Conservation (phyloP, 2,888 invertebrate genomes). For the Sinodicranocentrus sp. region DNA sequence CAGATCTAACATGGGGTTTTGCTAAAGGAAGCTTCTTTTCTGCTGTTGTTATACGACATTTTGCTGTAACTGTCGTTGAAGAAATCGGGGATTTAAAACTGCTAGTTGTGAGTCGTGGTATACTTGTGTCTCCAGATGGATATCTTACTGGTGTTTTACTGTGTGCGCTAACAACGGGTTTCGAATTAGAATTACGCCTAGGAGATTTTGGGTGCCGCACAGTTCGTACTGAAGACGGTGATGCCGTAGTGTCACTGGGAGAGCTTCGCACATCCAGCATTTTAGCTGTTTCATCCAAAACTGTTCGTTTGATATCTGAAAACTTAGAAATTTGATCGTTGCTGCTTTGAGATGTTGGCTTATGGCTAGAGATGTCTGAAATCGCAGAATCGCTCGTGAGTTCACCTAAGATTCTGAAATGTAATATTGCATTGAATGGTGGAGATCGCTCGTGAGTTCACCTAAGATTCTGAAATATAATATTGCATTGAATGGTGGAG, state of each 20-base stretch:
- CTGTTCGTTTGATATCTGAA: conserved; percentile 1
- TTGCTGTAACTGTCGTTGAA: too few relatives aligned
- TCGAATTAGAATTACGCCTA: neutral
- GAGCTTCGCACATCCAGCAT: conserved; percentile 6
- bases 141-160: too few relatives aligned
- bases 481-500: neutral
- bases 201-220: conserved; percentile 45
- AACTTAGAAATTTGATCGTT: conserved; percentile 31
- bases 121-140: conserved; percentile 14
- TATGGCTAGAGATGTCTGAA: conserved; percentile 69
- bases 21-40: conserved; percentile 7
- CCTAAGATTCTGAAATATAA: conserved; percentile 53
- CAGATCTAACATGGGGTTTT: conserved; percentile 27
- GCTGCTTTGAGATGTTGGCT: conserved; percentile 42
- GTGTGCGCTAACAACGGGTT: too few relatives aligned
- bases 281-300: conserved; percentile 31
- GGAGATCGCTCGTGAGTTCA: conserved; percentile 64
- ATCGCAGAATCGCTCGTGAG: conserved; percentile 70
- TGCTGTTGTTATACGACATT: conserved; percentile 26
- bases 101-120: conserved; percentile 1
- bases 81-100: conserved; percentile 33
- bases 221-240: conserved; percentile 38
- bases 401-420: conserved; percentile 59
- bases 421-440: neutral
- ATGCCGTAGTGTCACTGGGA: conserved; percentile 8